Percentiles rank a stretch among this genome's conserved stretches.
Conservation (phyloP, 2,888 invertebrate genomes). For the Stenichneumon culpator region DNA sequence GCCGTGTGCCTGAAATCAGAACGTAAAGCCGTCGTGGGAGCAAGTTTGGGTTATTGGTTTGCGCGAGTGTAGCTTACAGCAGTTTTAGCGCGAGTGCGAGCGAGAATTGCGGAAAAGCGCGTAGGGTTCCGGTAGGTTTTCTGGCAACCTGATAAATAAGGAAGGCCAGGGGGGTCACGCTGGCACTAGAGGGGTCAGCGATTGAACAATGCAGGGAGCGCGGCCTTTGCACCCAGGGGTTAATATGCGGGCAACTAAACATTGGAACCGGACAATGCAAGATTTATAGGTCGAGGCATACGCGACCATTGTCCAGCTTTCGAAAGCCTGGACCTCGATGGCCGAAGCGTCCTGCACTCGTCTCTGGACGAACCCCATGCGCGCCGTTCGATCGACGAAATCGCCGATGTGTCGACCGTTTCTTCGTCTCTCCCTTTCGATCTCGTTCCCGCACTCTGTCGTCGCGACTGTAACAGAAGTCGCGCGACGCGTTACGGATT, state of each 20-base stretch:
- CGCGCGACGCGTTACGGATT: conserved; percentile 38
- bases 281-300: conserved; percentile 83
- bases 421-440: conserved; percentile 21
- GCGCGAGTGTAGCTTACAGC: conserved; percentile 16
- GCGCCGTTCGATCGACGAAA: conserved; percentile 53
- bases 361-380: conserved; percentile 48
- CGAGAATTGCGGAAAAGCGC: conserved; percentile 55
- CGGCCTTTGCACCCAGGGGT: conserved; percentile 83
- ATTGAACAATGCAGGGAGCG: conserved; percentile 80
- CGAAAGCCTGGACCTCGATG: conserved; percentile 21
- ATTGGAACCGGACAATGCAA: conserved; percentile 83
- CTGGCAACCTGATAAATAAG: conserved; percentile 83
- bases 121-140: conserved; percentile 52
- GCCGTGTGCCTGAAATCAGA: conserved; percentile 14
- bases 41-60: conserved; percentile 33
- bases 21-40: conserved; percentile 57
- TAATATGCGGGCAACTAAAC: conserved; percentile 85
- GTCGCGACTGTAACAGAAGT: conserved; percentile 44
- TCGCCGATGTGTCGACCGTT: conserved; percentile 48
- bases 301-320: conserved; percentile 71
- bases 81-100: conserved; percentile 9
- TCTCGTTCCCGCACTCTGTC: conserved; percentile 9
- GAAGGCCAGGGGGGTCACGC: conserved; percentile 77
- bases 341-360: conserved; percentile 22
- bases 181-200: conserved; percentile 81